Conservation (phyloP, 2,797 vertebrate genomes). For the Poliocrania exsul region DNA sequence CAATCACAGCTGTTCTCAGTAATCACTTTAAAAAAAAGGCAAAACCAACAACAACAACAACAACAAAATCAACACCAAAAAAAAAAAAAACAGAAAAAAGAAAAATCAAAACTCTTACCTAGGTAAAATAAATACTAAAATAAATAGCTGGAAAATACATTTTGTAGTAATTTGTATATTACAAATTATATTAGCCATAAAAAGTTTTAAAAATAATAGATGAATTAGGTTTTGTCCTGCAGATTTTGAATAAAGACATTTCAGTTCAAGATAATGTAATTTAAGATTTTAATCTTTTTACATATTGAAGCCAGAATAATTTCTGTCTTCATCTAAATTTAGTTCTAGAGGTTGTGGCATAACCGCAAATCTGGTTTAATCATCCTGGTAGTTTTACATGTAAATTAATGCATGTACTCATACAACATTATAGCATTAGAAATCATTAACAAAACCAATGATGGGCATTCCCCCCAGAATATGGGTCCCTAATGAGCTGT, state of each 20-base stretch:
- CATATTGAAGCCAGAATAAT: not conserved
- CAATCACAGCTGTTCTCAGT: not conserved
- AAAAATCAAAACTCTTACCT: accelerated
- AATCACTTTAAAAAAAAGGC: not conserved
- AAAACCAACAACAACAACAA: no score
- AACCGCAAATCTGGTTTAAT: conserved; percentile 19
- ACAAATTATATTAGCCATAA: not conserved
- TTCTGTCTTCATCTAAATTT: not conserved
- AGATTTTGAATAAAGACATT: not conserved
- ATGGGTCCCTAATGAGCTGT: not conserved
- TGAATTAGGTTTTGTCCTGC: not conserved
- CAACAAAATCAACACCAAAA: no score
- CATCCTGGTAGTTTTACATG: conserved; percentile 17
- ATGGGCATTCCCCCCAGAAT: conserved; percentile 39
- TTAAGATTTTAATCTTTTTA: not conserved
- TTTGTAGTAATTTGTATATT: not conserved
- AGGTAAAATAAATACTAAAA: not conserved
- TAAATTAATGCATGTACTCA: conserved; percentile 41
- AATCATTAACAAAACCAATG: conserved; percentile 51
- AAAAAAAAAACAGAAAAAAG: not conserved
- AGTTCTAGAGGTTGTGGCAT: conserved; percentile 9
- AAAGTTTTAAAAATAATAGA: not conserved
- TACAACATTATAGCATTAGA: conserved; percentile 27
- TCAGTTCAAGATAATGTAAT: not conserved
- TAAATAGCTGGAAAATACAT: not conserved